These are phyloP conservation scores for Prionailurus bengalensis DNA, from an alignment of 2,113 vertebrate genomes.

Conservation along the genomic window DNA sequence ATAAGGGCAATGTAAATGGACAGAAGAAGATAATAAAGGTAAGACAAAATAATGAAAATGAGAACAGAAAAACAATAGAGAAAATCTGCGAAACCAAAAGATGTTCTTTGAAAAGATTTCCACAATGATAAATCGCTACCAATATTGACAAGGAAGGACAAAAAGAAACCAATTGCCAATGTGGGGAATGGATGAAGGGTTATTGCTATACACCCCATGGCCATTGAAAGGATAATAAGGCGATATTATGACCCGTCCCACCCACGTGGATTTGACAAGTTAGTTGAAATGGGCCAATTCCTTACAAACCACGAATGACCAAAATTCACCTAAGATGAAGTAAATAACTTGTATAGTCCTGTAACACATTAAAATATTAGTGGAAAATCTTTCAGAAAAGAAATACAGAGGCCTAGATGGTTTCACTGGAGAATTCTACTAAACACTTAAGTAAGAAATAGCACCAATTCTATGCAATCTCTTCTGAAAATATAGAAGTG, in stretches of 20 bases:
- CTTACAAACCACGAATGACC: not conserved
- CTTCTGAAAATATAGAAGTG: not conserved
- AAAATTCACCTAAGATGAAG: not conserved
- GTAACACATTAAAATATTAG: not conserved
- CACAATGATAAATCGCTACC: slow-evolving; percentile 18
- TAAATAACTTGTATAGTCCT: not conserved
- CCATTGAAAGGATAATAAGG: not conserved
- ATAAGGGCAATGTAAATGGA: not conserved
- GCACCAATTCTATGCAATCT: not conserved
- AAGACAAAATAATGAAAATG: not conserved
- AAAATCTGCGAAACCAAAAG: not conserved
- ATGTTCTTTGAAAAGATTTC: not conserved
- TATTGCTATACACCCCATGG: not conserved
- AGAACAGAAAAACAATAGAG: slow-evolving; percentile 29
- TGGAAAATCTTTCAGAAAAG: not conserved
- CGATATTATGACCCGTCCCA: not conserved
- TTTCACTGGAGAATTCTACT: not conserved
- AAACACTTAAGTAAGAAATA: not conserved
- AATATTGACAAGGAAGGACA: slow-evolving; percentile 8
- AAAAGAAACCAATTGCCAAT: not conserved
- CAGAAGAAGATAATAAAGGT: not conserved
- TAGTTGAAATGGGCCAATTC: not conserved
- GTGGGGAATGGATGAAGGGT: not conserved
- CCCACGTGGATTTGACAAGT: not conserved
- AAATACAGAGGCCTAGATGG: not conserved